Base-by-base conservation (phyloP, 2,113 vertebrate genomes). In the Lucifuga dentata region DNA sequence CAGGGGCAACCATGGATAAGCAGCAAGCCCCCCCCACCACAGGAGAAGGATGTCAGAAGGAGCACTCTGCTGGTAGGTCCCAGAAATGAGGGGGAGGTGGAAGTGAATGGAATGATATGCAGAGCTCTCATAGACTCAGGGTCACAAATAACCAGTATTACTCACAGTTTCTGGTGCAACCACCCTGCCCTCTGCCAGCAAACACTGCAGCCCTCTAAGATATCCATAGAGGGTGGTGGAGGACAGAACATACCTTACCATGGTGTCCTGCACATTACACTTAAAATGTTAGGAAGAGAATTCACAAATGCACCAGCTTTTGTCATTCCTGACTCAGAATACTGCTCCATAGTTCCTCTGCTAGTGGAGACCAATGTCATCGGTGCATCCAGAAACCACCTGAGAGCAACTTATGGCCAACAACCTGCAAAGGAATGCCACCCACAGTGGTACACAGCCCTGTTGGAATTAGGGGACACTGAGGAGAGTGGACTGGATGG, bases 121-220 rank as follows among this genome's bases (percentile, higher is more conserved):
- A 72, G 29, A 3, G 76, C 51, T 0, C 57, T 78, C 36, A 78
- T 71, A 2, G 67, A 71, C 36, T 71, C 75, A 26, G 61, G 46
- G 1, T 72, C 61, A 0, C 68, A 71, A 0, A 11, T 72, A 35
- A 71, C 61, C 1, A 71, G 45, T 5, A 71, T 78, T 20, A 66
- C 74, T 0, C n/a, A 53, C 12, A 17, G 7, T 0, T 71, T 41
- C 17, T 73, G 58, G 36, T 1, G 15, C 10, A 46, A 5, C 51
- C 64, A 73, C 58, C 64, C 51, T 0, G 1, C 1, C 5, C 46
- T 74, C 0, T 8, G 12, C 3, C 2, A 57, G 0, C 57, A 69
- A 3, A 58, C 43, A 7, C 24, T 36, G 1, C 43, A 58, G 44
- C 2, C 65, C 21, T 64, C 65, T 15, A 45, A 43, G 19, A 7